Evolutionary conservation across 2,888 invertebrate genomes (phyloP), one percentile per base, ranked within the genome.

Genomic region (Carabus problematicus): DNA sequence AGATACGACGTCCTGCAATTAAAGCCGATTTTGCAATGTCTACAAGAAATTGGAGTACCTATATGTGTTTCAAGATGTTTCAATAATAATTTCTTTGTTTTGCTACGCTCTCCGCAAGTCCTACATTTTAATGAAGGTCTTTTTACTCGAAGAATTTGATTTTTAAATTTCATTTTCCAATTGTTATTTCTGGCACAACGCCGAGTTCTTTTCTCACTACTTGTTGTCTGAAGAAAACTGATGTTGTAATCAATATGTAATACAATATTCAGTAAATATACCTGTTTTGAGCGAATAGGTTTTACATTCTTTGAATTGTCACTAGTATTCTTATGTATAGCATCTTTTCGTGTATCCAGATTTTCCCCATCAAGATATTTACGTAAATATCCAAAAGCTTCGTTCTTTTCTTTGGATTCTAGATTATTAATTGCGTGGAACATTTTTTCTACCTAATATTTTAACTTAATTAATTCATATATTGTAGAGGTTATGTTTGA

Each of bases 11-110:
- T 19, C 18, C 70, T 62, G 42, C 71, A 74, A 54, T 75, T 75
- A 63, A 75, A 75, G 8, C 72, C 72, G 8, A 56, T 67, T 60
- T 69, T 73, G 55, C 76, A 76, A 29, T 56, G 70, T 54, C 59
- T 58, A 69, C 76, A 76, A 8, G 73, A 72, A 40, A 72, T 42
- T 39, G 75, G 74, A 14, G 71, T 73, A 47, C 74, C 76, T 8
- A 71, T 61, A 70, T 76, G 76, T 12, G 70, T 71, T 64, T 74
- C 71, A 41, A 76, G 56, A 69, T 76, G 76, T 59, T 72, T 73
- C 12, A 75, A 70, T 52, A 75, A 72, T n/a, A 59, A 54, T n/a
- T 66, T 58, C 69, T 72, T 75, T 8, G 71, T 71, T 56, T 61
- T 73, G n/a, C 70, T 72, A 9, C 42, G 59, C 55, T 64, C 52